These are phyloP conservation scores for Prostheceraeus crozeri DNA, from an alignment of 2,888 invertebrate genomes.

Conservation along the genomic window DNA sequence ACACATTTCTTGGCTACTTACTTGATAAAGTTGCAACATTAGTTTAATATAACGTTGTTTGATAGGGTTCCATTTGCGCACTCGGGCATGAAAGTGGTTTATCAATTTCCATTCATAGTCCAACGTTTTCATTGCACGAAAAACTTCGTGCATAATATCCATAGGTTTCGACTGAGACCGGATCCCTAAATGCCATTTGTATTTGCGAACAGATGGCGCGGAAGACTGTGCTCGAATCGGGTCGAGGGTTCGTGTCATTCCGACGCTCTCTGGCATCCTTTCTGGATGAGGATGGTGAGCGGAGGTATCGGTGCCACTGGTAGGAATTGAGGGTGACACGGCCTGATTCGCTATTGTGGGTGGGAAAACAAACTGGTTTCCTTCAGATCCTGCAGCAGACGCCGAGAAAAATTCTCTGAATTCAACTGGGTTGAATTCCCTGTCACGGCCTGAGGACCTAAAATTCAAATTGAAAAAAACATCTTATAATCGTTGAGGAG, in stretches of 20 bases:
- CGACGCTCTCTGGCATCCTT: conserved; percentile 33
- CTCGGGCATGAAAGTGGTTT: conserved; percentile 87
- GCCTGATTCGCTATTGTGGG: background rate
- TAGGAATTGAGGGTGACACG: no score
- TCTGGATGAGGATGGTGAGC: conserved; percentile 32
- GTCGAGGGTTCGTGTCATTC: conserved; percentile 34
- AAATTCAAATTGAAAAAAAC: background rate
- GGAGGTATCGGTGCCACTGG: conserved; percentile 25
- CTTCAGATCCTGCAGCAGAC: conserved; percentile 17
- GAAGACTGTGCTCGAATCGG: background rate
- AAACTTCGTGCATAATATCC: conserved; percentile 70
- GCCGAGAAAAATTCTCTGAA: conserved; percentile 37
- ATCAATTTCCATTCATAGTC: conserved; percentile 95
- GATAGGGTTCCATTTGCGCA: conserved; percentile 76
- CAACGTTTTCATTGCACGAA: conserved; percentile 89
- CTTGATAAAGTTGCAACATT: conserved; percentile 77
- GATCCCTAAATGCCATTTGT: conserved; percentile 61
- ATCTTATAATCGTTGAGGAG: no score
- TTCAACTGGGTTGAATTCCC: conserved; percentile 36
- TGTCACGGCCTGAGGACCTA: conserved; percentile 26
- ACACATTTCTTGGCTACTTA: no score
- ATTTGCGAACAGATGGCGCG: conserved; percentile 66
- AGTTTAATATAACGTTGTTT: conserved; percentile 66
- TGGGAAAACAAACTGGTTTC: background rate
- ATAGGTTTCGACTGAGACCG: conserved; percentile 95